Conservation (phyloP, 2,888 invertebrate genomes). For the Mimas tiliae region DNA sequence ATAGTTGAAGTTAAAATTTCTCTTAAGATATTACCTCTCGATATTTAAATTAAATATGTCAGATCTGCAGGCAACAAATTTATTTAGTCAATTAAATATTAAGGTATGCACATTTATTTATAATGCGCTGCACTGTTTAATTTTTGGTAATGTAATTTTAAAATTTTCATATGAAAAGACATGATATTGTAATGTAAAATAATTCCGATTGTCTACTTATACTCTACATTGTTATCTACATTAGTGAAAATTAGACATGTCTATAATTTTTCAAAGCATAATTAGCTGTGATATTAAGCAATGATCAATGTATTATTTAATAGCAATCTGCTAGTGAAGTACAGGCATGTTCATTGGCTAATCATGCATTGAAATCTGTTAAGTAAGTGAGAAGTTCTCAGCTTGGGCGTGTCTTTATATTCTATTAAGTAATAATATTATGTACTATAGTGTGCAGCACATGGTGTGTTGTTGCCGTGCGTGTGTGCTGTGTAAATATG, state of each 20-base stretch:
- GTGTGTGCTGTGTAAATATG: slow-evolving; percentile 85
- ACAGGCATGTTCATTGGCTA: slow-evolving; percentile 84
- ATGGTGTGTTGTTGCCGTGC: slow-evolving; percentile 78
- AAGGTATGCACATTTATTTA: slow-evolving; percentile 86
- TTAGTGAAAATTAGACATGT: slow-evolving; percentile 85
- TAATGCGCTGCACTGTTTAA: slow-evolving; percentile 85
- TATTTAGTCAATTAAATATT: slow-evolving; percentile 86
- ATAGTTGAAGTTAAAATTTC: slow-evolving; percentile 84
- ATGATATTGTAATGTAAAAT: slow-evolving; percentile 85
- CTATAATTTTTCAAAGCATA: slow-evolving; percentile 85
- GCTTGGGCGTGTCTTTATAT: slow-evolving; percentile 84
- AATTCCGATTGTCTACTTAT: slow-evolving; percentile 85
- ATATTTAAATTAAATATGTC: slow-evolving; percentile 81
- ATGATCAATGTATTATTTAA: slow-evolving; percentile 84
- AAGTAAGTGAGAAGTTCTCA: slow-evolving; percentile 78
- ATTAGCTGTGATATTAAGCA: slow-evolving; percentile 85
- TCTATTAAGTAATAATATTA: slow-evolving; percentile 82
- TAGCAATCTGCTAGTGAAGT: slow-evolving; percentile 81
- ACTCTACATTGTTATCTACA: slow-evolving; percentile 85
- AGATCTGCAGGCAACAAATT: slow-evolving; percentile 86
- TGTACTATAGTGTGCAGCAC: slow-evolving; percentile 83
- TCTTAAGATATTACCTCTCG: slow-evolving; percentile 85
- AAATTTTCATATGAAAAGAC: slow-evolving; percentile 84
- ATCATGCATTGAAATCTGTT: slow-evolving; percentile 85
- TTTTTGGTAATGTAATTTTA: slow-evolving; percentile 84